Percentiles rank a stretch among this genome's conserved stretches.
These are phyloP conservation scores for Nymphalis c-album DNA, from an alignment of 2,888 invertebrate species.

Conservation along the genomic window DNA sequence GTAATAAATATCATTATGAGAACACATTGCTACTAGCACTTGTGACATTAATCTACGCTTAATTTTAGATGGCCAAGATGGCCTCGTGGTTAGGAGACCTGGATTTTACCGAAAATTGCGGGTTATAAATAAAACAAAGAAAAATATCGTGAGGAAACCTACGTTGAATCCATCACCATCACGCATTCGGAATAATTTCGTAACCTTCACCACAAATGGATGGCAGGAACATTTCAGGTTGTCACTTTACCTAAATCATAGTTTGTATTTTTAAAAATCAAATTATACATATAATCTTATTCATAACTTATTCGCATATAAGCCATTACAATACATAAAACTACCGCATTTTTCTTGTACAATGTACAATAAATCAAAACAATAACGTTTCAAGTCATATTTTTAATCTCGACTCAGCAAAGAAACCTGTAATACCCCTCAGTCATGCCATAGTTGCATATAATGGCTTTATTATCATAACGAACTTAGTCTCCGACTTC, in stretches of 20 bases:
- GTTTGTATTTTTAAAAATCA: neutral
- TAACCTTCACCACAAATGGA: too few species aligned
- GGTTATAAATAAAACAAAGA: neutral
- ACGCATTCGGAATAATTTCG: too few species aligned
- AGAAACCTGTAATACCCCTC: conserved; percentile 45
- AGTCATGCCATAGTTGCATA: conserved; percentile 70
- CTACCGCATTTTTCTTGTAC: conserved; percentile 7
- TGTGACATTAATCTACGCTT: conserved; percentile 18
- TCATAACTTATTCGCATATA: neutral
- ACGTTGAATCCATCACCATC: too few species aligned
- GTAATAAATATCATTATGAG: conserved; percentile 34
- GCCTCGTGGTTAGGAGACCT: too few species aligned
- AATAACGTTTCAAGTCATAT: conserved; percentile 34
- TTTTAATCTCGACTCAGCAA: conserved; percentile 44
- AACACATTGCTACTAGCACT: conserved; percentile 30
- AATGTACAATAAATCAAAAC: conserved; percentile 28
- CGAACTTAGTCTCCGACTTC: neutral
- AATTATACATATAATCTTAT: neutral
- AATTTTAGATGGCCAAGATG: neutral
- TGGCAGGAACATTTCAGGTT: too few species aligned
- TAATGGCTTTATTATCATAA: conserved; percentile 63
- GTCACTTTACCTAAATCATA: neutral
- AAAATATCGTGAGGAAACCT: too few species aligned
- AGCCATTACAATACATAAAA: neutral
- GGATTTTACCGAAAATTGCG: neutral